Conservation (phyloP, 2,113 vertebrate genomes). For the Grammomys dolichurus region DNA sequence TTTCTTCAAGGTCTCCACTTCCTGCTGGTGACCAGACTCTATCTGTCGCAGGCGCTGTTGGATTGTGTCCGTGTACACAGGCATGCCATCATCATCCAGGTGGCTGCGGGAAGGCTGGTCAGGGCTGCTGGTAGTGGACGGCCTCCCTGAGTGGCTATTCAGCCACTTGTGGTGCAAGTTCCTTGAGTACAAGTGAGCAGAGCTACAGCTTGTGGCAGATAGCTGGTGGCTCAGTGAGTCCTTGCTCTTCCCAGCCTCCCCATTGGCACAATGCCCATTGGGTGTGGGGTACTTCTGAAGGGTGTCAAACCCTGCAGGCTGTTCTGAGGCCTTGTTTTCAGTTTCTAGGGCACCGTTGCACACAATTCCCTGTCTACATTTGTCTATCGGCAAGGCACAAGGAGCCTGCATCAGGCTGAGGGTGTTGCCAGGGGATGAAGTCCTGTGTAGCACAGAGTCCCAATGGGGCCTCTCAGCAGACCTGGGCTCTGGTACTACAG, state of each 20-base stretch:
- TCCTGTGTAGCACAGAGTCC: constrained; percentile 87
- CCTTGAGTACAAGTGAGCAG: constrained; percentile 88
- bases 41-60: constrained; percentile 98
- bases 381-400: constrained; percentile 93
- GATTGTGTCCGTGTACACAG: constrained; percentile 93
- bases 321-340: constrained; percentile 86
- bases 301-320: constrained; percentile 39
- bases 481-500: constrained; percentile 81
- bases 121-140: constrained; percentile 87
- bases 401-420: constrained; percentile 86
- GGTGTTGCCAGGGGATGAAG: constrained; percentile 86
- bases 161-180: constrained; percentile 91
- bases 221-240: constrained; percentile 92
- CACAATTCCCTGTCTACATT: constrained; percentile 89
- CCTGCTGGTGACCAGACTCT: constrained; percentile 95
- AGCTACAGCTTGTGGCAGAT: constrained; percentile 90
- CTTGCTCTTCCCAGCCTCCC: constrained; percentile 85
- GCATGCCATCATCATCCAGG: constrained; percentile 96
- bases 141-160: constrained; percentile 82
- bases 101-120: constrained; percentile 94
- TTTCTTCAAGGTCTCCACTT: constrained; percentile 97
- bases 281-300: constrained; percentile 74
- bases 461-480: constrained; percentile 80
- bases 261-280: constrained; percentile 88
- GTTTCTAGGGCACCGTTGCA: constrained; percentile 90